Percentiles rank a stretch among this genome's conserved stretches.
Evolutionary conservation across 92 coral and sea anemone genomes (phyloP).

Genomic region (Meandrina meandrites): DNA sequence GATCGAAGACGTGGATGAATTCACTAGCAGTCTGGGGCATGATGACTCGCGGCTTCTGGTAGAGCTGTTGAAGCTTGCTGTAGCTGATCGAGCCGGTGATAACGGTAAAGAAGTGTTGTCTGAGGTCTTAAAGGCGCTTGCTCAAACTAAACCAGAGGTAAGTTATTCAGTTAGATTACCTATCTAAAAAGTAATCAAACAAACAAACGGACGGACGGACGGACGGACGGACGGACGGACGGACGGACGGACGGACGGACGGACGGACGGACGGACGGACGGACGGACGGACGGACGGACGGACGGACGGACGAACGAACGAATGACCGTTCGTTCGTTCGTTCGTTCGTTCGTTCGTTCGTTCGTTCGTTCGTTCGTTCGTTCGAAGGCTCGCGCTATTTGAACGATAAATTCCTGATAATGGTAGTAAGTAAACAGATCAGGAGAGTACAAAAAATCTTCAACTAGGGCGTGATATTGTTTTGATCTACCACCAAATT

Average conservation of each 20-base stretch:
- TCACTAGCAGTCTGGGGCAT: constrained; percentile 76
- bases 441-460: too few species aligned
- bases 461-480: too few species aligned
- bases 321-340: neutral
- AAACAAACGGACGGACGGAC: neutral
- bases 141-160: constrained; percentile 87
- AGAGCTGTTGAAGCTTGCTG: constrained; percentile 91
- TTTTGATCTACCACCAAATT: too few species aligned
- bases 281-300: too few species aligned
- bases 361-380: too few species aligned
- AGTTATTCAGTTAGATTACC: neutral
- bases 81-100: constrained; percentile 93
- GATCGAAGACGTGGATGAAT: constrained; percentile 80
- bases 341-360: too few species aligned
- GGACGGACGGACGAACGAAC: neutral
- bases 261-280: neutral
- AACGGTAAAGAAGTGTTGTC: constrained; percentile 85
- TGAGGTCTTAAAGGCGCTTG: constrained; percentile 77
- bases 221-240: neutral
- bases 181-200: neutral
- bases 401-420: too few species aligned
- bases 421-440: too few species aligned
- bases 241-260: too few species aligned
- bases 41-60: constrained; percentile 94
- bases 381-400: too few species aligned